Base-by-base conservation (phyloP, 2,888 invertebrate genomes). In the Tolmerus cingulatus region DNA sequence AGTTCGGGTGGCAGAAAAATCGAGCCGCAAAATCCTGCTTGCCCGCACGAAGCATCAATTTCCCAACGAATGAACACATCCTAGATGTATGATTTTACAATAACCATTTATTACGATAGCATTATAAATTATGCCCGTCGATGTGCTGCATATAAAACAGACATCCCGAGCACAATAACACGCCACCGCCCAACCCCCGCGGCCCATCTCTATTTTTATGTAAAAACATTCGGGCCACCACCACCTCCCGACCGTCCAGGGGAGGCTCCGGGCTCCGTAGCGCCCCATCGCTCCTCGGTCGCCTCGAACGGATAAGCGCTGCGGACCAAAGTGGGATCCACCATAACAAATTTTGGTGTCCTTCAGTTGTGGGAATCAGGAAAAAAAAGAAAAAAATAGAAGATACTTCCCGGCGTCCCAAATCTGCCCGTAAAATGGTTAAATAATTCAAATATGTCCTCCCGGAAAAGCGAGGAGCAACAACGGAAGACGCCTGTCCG, bases 41-140 rank as follows among this genome's bases (percentile, higher is more conserved):
- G 84, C 82, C 87, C 84, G 81, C 57, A 78, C 87, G 57, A 66
- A 76, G 37, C 40, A 76, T 76, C 27, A 87, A 34, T 84, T 88
- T 87, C 78, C 79, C 86, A 74, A 87, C 86, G 89, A 89, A 87
- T 88, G 88, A 86, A 88, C 87, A 89, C 88, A 89, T 89, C 88
- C 88, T 88, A 89, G 89, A 89, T 89, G 88, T 89, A 89, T 89
- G 89, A 88, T 88, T 89, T 89, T 88, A 89, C 89, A 89, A 89
- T 89, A 89, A 89, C 89, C 89, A 89, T 89, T 89, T 89, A 89
- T 89, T 89, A 89, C 88, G 89, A 89, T 89, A 89, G 87, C 82
- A 89, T 89, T 89, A 89, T 89, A 89, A 89, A 89, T 89, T 89
- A 89, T 89, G 88, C 89, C 87, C 88, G 88, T 88, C 89, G 89